Evolutionary conservation across 2,797 vertebrate species (phyloP).

Genomic region (Platyrinchus mystaceus): DNA sequence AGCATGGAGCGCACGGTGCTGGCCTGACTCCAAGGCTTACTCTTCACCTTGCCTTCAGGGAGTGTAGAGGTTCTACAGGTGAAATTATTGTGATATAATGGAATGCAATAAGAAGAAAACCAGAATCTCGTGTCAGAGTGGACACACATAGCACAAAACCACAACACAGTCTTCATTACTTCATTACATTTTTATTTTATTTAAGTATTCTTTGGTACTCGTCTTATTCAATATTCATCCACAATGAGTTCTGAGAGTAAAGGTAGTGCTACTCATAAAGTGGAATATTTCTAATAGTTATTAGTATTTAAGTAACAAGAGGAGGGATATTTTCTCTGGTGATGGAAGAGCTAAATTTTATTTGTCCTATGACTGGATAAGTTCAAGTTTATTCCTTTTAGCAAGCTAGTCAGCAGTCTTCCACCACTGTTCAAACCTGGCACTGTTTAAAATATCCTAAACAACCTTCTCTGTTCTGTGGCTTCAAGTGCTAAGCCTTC

Average conservation of each 20-base stretch:
- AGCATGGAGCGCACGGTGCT: rapidly evolving
- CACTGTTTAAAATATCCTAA: neutral
- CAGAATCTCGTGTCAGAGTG: neutral
- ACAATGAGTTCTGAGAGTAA: neutral
- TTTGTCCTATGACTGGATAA: neutral
- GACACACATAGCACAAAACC: neutral
- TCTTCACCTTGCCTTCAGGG: neutral
- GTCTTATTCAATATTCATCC: neutral
- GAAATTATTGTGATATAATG: no score
- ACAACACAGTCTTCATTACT: neutral
- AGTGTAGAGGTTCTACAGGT: neutral
- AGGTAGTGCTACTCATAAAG: neutral
- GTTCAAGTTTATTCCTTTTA: neutral
- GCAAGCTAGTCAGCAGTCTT: neutral
- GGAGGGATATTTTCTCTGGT: neutral
- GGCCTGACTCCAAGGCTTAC: neutral
- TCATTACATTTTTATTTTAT: neutral
- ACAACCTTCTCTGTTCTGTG: neutral
- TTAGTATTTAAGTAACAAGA: neutral
- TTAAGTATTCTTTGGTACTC: neutral
- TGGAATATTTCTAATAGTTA: neutral
- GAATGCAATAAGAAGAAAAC: neutral
- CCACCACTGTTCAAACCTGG: neutral
- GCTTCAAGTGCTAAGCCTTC: neutral
- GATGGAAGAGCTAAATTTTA: neutral